Evolutionary conservation across 2,797 vertebrate genomes (phyloP).

Genomic region (Falco biarmicus): DNA sequence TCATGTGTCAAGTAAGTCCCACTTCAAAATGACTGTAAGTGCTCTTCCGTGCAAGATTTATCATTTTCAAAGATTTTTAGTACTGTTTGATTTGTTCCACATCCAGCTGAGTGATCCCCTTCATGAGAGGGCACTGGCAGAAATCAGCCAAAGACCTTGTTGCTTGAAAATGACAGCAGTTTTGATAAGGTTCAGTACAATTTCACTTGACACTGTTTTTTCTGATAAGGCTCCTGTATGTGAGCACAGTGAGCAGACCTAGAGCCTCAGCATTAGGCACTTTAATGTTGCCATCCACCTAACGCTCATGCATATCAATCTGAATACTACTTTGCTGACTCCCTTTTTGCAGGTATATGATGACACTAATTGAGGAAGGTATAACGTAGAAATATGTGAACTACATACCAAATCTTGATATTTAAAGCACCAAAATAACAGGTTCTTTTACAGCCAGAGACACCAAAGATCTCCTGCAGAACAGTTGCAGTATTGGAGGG

Average conservation of each 20-base stretch:
- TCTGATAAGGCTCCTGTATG: not conserved
- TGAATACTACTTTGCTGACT: not conserved
- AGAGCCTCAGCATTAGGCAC: not conserved
- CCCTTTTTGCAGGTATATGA: not conserved
- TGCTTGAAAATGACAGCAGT: conserved; percentile 9
- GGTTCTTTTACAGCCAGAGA: not conserved
- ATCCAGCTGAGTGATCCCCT: not conserved
- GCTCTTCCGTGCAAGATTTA: not conserved
- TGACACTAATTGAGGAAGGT: not conserved
- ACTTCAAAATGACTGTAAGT: not conserved
- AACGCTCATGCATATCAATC: fast-evolving
- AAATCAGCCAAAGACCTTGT: conserved; percentile 21
- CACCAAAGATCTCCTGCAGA: not conserved
- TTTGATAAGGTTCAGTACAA: not conserved
- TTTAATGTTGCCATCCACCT: not conserved
- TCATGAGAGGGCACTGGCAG: not conserved
- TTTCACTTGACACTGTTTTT: conserved; percentile 25
- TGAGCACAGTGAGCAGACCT: not conserved
- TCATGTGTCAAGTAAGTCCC: not conserved
- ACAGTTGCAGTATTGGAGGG: not conserved
- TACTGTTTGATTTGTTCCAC: not conserved
- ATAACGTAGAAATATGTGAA: not conserved
- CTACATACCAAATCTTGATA: not conserved
- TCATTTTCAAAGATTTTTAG: conserved; percentile 20
- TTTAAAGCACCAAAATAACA: not conserved